Evolutionary conservation across 1,140 invertebrate genomes (phyloP).

Genomic region (Coptotermes formosanus): DNA sequence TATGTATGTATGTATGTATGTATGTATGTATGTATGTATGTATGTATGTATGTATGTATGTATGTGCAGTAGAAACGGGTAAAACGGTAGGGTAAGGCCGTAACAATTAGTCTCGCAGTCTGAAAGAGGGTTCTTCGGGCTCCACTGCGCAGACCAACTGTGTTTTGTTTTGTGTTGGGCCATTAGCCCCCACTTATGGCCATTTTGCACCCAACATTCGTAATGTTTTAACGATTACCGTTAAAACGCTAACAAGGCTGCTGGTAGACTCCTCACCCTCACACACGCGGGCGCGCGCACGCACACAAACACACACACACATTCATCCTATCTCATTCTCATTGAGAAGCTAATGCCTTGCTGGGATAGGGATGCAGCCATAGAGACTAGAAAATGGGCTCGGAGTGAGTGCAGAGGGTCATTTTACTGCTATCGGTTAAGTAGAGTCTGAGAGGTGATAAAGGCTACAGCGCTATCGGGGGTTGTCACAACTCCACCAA

Average conservation of each 20-base stretch:
- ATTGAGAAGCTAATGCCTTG: not conserved
- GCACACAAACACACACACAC: no score
- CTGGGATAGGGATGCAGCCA: not conserved
- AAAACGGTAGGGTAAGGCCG: not conserved
- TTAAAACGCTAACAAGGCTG: not conserved
- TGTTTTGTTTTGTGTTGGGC: not conserved
- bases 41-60: no score
- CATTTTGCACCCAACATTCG: not conserved
- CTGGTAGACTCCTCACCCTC: not conserved
- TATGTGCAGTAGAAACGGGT: not conserved
- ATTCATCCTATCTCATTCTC: no score
- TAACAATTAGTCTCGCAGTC: not conserved
- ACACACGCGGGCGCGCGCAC: no score
- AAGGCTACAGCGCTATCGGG: not conserved
- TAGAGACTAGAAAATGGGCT: no score
- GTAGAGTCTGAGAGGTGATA: not conserved
- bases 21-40: no score
- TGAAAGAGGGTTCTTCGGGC: not conserved
- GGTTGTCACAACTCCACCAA: not conserved
- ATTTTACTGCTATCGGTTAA: not conserved
- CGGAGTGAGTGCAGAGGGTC: not conserved
- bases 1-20: no score
- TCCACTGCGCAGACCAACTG: not conserved
- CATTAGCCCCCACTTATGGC: not conserved
- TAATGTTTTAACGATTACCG: constrained; percentile 11